Evolutionary conservation across 1,140 invertebrate species (phyloP), one percentile per base, ranked within the genome.

Genomic region (Eueides isabella): DNA sequence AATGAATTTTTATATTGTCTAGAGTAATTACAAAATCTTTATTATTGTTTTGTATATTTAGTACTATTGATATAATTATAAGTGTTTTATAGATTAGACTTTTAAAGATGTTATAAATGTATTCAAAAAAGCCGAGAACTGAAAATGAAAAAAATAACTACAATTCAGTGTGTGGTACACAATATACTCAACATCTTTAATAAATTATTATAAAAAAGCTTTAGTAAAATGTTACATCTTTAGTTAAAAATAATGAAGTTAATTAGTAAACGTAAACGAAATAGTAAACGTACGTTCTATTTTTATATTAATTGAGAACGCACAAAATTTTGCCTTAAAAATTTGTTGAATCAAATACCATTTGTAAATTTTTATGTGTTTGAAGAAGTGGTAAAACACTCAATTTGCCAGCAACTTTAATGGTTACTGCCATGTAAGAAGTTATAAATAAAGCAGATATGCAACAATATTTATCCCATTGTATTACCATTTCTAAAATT

Each of bases 11-110:
- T 55, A 55, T 55, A 55, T 55, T 55, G 26, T 26, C 23, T 55
- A 55, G 48, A 11, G 19, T 55, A 55, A 26, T 55, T 26, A 26
- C 2, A 55, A 23, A 55, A 55, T 55, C n/a, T 55, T 55, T 55
- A 55, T 26, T 26, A 55, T 55, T 55, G 19, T 55, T 55, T 55
- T 55, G 11, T 55, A 55, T 55, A 55, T 55, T 55, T 55, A 55
- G 48, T 55, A 55, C 48, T 55, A 55, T 26, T 55, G 23, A 55
- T 23, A 55, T 23, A 26, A 55, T 26, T 23, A 26, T 55, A 55
- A 55, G 7, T 55, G 19, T 55, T 55, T 55, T 55, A n/a, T 55
- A 55, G 48, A 55, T 55, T 23, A 55, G 19, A 55, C 9, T 55
- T 55, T 19, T 55, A 12, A 55, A 55, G 48, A 26, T 55, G 41